A percentile compares a stretch with the other conserved stretches of the same genome.
Evolutionary conservation across 2,113 vertebrate genomes (phyloP).

Genomic region (Epinephelus fuscoguttatus): DNA sequence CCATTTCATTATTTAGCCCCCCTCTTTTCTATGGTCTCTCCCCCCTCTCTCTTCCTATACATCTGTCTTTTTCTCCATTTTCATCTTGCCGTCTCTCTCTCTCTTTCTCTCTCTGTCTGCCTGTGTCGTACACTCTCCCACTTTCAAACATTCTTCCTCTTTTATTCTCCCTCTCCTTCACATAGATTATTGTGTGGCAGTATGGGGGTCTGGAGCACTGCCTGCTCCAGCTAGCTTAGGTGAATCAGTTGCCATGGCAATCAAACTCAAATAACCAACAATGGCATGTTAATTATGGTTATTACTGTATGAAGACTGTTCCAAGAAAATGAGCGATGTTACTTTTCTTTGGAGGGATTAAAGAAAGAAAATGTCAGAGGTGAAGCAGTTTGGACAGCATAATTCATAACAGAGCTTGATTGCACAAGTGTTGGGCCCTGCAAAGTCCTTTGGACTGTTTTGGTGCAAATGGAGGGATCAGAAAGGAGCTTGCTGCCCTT

Average conservation of each 20-base stretch:
- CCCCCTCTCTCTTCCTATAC: background rate
- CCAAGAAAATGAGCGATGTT: slow-evolving; percentile 70
- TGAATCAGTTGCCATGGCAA: slow-evolving; percentile 83
- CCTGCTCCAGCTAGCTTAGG: slow-evolving; percentile 74
- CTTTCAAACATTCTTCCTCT: slow-evolving; percentile 36
- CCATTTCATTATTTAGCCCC: background rate
- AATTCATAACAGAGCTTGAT: slow-evolving; percentile 66
- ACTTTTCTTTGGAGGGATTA: slow-evolving; percentile 65
- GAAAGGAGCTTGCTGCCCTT: slow-evolving; percentile 27
- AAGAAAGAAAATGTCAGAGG: slow-evolving; percentile 74
- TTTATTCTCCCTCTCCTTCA: slow-evolving; percentile 62
- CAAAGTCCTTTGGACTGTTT: background rate
- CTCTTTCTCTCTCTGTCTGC: background rate
- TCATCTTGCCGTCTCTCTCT: background rate
- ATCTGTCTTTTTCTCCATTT: background rate
- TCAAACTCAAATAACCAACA: slow-evolving; percentile 81
- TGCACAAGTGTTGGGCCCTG: slow-evolving; percentile 26
- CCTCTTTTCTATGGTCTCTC: background rate
- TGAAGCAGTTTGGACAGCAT: slow-evolving; percentile 69
- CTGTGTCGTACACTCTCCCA: slow-evolving; percentile 2
- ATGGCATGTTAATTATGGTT: slow-evolving; percentile 84
- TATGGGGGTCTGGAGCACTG: slow-evolving; percentile 64
- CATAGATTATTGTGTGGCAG: slow-evolving; percentile 50
- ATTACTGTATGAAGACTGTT: slow-evolving; percentile 79
- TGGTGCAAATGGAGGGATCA: slow-evolving; percentile 22